Conservation (phyloP, 1,140 invertebrate species). For the Drosophila sturtevanti region DNA sequence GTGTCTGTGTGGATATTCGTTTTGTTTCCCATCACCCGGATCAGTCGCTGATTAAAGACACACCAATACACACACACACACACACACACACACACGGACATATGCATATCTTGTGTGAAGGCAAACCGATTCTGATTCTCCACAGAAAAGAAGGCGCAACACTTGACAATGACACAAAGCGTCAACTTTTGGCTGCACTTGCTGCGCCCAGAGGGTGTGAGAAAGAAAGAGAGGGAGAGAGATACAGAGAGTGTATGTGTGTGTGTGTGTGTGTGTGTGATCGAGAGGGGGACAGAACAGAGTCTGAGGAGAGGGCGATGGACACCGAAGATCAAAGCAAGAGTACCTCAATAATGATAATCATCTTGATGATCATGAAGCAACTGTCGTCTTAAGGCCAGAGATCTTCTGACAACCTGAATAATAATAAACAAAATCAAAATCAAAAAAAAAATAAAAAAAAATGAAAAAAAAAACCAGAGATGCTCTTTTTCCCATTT, state of each 20-base stretch:
- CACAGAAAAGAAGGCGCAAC: conserved; percentile 59
- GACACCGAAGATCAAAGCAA: conserved; percentile 70
- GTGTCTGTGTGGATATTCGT: neutral
- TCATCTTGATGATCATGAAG: conserved; percentile 67
- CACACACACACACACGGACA: neutral
- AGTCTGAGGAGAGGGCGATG: neutral
- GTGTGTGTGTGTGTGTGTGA: too few species aligned
- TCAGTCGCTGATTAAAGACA: conserved; percentile 26
- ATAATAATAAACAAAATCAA: neutral
- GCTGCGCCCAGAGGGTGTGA: conserved; percentile 53
- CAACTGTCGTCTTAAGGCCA: conserved; percentile 62
- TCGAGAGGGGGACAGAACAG: neutral
- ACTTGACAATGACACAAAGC: conserved; percentile 78
- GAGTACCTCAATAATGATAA: conserved; percentile 81
- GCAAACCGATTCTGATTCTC: neutral
- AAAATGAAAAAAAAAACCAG: neutral
- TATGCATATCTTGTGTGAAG: neutral
- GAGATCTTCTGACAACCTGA: conserved; percentile 48
- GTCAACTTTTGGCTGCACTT: conserved; percentile 78
- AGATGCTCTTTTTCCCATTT: conserved; percentile 17
- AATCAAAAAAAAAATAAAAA: conserved; percentile 1
- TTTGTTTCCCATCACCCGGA: conserved; percentile 8
- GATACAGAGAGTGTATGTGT: neutral
- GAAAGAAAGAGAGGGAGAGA: neutral
- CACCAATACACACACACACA: conserved; percentile 8